Evolutionary conservation across 2,888 invertebrate species (phyloP), one percentile per base, ranked within the genome.

Genomic region (Hedychridium roseum): DNA sequence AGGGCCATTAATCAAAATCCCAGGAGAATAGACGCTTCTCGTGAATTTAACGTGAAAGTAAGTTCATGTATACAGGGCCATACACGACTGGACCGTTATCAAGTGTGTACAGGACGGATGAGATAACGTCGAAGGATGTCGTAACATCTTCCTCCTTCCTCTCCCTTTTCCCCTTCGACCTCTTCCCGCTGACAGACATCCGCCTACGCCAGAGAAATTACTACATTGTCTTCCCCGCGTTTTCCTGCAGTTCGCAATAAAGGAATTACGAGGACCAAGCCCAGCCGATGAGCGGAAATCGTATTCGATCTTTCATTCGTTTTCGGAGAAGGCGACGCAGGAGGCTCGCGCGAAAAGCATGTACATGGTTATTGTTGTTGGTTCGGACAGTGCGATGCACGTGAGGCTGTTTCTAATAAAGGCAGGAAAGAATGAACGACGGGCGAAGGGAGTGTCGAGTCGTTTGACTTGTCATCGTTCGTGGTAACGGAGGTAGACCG

Each of bases 401-500:
- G n/a, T n/a, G n/a, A n/a, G n/a, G n/a, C n/a, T n/a, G n/a, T n/a
- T n/a, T n/a, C n/a, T n/a, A n/a, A n/a, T n/a, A n/a, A n/a, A 31
- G 40, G 30, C 14, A 39, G 44, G 43, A 42, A 43, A 51, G 42
- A 46, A 36, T 40, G 53, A 17, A 28, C 26, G 15, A 35, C 37
- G 21, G 18, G 50, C 40, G 43, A 28, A 43, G 44, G 49, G 48
- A 44, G 36, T 28, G 32, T 35, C 42, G 23, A 34, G 55, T 57
- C 56, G 57, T 65, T 66, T 47, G 58, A 66, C 59, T 62, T 57
- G 60, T 68, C 60, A 66, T 61, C 62, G 50, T 57, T 50, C 50
- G 47, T 46, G 56, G 55, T 56, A 47, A 48, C 49, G 42, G 53
- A 46, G 50, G 14, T 11, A 3, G 36, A 20, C 5, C 12, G 34